phyloP scores from a whole-genome alignment of 1,140 invertebrate genomes.

The Drusus annulatus region DNA sequence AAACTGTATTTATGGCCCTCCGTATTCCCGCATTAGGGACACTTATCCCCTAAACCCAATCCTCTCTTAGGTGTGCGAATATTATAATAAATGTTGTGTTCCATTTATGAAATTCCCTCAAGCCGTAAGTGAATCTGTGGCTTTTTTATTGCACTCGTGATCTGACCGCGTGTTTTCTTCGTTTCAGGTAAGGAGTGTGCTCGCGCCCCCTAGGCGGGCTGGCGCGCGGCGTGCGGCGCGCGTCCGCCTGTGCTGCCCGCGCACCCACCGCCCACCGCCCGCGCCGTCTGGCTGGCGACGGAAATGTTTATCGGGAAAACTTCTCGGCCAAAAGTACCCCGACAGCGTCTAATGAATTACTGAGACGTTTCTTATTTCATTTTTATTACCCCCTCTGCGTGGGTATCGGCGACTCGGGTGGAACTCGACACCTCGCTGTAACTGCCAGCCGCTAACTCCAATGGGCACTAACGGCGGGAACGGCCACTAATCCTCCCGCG shows the following conservation, averaged over 20 bases:
- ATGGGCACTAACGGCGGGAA: no score
- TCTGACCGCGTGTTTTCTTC: not conserved
- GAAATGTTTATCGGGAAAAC: no score
- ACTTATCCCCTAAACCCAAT: not conserved
- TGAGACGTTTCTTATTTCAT: slow-evolving; percentile 11
- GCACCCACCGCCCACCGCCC: not conserved
- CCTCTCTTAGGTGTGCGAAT: not conserved
- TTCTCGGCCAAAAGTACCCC: not conserved
- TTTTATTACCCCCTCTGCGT: slow-evolving; percentile 1
- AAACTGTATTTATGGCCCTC: slow-evolving; percentile 4
- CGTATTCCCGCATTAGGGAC: not conserved
- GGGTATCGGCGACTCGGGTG: not conserved
- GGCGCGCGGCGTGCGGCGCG: no score
- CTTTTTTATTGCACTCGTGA: not conserved
- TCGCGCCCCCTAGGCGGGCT: not conserved
- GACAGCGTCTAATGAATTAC: slow-evolving; percentile 3
- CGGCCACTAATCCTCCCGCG: no score
- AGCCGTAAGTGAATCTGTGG: not conserved
- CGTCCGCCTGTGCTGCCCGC: no score
- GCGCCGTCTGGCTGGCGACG: no score
- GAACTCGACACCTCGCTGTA: no score
- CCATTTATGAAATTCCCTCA: no score
- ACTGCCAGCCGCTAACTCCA: no score
- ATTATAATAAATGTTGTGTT: no score
- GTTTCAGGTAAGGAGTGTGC: slow-evolving; percentile 13